phyloP scores from a whole-genome alignment of 2,888 invertebrate genomes.

The Polymixis lichenea region DNA sequence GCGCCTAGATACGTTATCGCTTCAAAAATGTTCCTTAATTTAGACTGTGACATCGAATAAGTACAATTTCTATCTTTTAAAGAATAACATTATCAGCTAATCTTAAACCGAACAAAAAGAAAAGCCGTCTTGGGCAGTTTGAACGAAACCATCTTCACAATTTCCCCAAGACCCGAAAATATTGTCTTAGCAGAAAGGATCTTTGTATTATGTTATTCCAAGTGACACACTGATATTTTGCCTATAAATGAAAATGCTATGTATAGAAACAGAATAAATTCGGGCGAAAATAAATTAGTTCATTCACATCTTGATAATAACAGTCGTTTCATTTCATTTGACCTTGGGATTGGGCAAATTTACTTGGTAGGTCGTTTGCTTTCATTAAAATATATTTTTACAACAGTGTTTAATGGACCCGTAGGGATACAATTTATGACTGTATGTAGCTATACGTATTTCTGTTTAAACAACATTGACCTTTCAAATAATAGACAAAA shows the following conservation, averaged over 20 bases:
- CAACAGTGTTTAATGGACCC: slow-evolving; percentile 1
- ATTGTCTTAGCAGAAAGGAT: slow-evolving; percentile 57
- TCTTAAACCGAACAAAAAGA: slow-evolving; percentile 18
- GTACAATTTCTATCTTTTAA: background rate
- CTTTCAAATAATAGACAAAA: background rate
- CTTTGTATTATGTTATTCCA: slow-evolving; percentile 42
- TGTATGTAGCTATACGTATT: slow-evolving; percentile 12
- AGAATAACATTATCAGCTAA: background rate
- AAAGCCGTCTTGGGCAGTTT: slow-evolving; percentile 18
- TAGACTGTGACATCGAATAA: background rate
- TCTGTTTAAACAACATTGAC: background rate
- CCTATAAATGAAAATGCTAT: slow-evolving; percentile 19
- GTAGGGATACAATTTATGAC: slow-evolving; percentile 11
- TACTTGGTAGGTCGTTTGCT: slow-evolving; percentile 23
- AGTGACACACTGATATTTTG: slow-evolving; percentile 11
- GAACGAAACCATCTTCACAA: slow-evolving; percentile 27
- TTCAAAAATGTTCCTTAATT: background rate
- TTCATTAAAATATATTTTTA: slow-evolving; percentile 40
- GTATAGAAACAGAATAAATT: slow-evolving; percentile 23
- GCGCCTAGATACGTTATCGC: no score
- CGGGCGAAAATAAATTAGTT: slow-evolving; percentile 35
- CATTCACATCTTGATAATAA: slow-evolving; percentile 25
- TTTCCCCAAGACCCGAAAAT: slow-evolving; percentile 42
- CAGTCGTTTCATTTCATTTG: slow-evolving; percentile 30
- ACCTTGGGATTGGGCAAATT: slow-evolving; percentile 31